Conservation (phyloP, 2,113 vertebrate species). For the Rhizomys pruinosus region DNA sequence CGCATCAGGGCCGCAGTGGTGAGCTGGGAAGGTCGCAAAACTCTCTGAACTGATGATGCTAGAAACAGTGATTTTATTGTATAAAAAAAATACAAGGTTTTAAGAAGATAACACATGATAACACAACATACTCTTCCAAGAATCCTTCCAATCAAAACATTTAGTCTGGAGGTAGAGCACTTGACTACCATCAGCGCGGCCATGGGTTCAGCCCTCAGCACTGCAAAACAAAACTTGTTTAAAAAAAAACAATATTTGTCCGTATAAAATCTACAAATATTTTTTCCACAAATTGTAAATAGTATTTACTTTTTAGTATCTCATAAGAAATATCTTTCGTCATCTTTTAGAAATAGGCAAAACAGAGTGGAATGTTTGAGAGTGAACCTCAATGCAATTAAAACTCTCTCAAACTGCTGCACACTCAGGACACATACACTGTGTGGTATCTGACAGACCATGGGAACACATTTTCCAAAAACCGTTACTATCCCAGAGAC, state of each 20-base stretch:
- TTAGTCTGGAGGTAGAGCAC: neutral
- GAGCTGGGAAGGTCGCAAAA: neutral
- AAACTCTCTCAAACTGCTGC: slow-evolving; percentile 53
- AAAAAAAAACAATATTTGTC: slow-evolving; percentile 57
- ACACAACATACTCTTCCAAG: slow-evolving; percentile 35
- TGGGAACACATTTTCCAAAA: slow-evolving; percentile 48
- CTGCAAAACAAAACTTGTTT: neutral
- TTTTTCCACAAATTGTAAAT: slow-evolving; percentile 44
- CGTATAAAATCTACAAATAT: slow-evolving; percentile 50
- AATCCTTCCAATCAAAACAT: slow-evolving; percentile 48
- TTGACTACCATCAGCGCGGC: no score
- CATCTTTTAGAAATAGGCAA: slow-evolving; percentile 34
- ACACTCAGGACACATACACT: neutral
- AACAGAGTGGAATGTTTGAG: slow-evolving; percentile 7
- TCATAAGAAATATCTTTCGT: slow-evolving; percentile 40
- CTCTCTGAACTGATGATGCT: neutral
- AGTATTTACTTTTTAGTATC: neutral
- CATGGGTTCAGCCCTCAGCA: neutral
- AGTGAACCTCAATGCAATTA: neutral
- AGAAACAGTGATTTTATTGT: neutral
- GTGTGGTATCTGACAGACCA: neutral
- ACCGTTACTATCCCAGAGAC: neutral
- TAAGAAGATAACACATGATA: neutral
- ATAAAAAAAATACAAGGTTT: neutral
- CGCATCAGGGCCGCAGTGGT: no score